Evolutionary conservation across 2,113 vertebrate species (phyloP).

Genomic region (Tachycineta bicolor): DNA sequence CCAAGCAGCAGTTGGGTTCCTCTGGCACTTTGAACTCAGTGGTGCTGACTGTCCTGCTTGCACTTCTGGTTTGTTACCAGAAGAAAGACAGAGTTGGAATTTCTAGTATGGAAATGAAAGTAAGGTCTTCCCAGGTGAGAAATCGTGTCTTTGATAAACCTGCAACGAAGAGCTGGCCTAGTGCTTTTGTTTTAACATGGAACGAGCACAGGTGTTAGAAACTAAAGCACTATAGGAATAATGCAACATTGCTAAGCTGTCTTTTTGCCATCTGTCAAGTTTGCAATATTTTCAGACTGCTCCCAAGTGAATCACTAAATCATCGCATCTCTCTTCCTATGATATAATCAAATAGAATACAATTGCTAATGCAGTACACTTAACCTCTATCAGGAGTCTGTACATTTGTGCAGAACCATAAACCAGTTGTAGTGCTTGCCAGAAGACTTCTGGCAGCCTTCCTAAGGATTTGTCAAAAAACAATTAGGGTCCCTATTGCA

Average conservation of each 20-base stretch:
- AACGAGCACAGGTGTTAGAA: neutral
- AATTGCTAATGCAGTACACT: neutral
- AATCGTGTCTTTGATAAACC: neutral
- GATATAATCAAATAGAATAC: neutral
- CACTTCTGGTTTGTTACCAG: neutral
- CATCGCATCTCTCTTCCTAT: neutral
- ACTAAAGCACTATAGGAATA: neutral
- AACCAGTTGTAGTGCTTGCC: neutral
- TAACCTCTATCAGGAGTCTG: constrained; percentile 6
- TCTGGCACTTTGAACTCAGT: neutral
- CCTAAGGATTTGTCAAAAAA: constrained; percentile 39
- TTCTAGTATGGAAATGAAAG: neutral
- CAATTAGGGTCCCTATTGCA: neutral
- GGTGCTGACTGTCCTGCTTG: neutral
- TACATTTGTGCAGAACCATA: neutral
- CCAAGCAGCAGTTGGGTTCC: neutral
- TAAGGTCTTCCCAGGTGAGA: neutral
- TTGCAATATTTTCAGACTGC: neutral
- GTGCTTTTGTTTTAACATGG: neutral
- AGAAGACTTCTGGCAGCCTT: constrained; percentile 9
- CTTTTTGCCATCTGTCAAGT: constrained; percentile 23
- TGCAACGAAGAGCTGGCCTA: neutral
- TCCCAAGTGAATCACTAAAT: neutral
- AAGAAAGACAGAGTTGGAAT: neutral
- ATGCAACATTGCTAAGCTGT: neutral